Evolutionary conservation across 2,888 invertebrate species (phyloP).

Genomic region (Chironomus riparius): DNA sequence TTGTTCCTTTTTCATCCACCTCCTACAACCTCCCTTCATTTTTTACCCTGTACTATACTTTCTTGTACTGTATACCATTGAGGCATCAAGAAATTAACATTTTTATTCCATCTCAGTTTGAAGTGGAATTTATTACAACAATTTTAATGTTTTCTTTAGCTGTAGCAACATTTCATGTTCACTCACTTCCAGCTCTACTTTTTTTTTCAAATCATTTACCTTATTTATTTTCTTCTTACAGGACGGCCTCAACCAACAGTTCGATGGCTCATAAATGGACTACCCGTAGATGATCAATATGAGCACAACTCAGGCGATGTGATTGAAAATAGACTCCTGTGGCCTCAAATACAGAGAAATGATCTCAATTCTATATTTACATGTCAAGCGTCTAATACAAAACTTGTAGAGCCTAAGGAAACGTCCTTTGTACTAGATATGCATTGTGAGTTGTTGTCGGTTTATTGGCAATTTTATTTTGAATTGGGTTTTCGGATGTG

Average conservation of each 20-base stretch:
- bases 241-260: constrained; percentile 65
- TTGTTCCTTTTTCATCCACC: neutral
- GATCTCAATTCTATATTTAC: constrained; percentile 70
- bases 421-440: constrained; percentile 59
- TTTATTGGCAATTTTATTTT: neutral
- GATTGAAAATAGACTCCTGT: constrained; percentile 61
- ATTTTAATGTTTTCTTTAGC: neutral
- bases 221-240: no score
- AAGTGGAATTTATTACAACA: constrained; percentile 6
- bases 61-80: neutral
- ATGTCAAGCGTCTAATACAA: constrained; percentile 70
- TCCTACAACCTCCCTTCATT: neutral
- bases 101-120: constrained; percentile 2
- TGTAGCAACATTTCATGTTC: neutral
- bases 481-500: no score
- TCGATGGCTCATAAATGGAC: constrained; percentile 64
- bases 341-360: constrained; percentile 58
- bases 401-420: constrained; percentile 61
- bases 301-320: constrained; percentile 68
- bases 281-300: constrained; percentile 60
- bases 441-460: constrained; percentile 56
- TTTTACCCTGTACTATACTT: neutral
- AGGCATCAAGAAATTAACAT: constrained; percentile 14
- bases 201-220: no score
- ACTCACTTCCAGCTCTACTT: neutral